These are phyloP conservation scores for Caenorhabditis panamensis DNA, from an alignment of 2,888 invertebrate species.

Conservation along the genomic window DNA sequence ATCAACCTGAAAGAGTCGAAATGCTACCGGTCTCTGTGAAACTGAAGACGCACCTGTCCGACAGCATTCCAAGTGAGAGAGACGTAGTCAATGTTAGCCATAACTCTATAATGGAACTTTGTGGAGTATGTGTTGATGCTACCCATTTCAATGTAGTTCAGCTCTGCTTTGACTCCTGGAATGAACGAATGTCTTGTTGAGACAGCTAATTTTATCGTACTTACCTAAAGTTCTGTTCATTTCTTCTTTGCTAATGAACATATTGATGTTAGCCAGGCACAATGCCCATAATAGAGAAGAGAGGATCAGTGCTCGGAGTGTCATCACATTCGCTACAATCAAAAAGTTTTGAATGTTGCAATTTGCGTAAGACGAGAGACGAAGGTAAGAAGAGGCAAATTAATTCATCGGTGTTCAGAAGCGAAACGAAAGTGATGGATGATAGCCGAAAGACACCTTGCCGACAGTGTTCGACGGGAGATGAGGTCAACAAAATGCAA, in stretches of 20 bases:
- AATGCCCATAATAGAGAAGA: constrained; percentile 29
- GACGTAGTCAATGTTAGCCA: constrained; percentile 73
- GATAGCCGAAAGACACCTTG: constrained; percentile 16
- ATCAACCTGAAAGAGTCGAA: constrained; percentile 36
- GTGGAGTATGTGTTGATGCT: constrained; percentile 77
- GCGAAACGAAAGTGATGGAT: constrained; percentile 50
- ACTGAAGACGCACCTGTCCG: constrained; percentile 64
- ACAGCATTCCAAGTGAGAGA: constrained; percentile 77
- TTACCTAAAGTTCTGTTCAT: constrained; percentile 80
- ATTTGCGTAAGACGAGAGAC: constrained; percentile 8
- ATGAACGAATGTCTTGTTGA: not conserved
- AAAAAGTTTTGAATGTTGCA: constrained; percentile 3
- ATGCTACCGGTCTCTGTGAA: too few relatives aligned
- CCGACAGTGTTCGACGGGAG: constrained; percentile 16
- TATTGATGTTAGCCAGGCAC: constrained; percentile 69
- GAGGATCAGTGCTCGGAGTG: constrained; percentile 22
- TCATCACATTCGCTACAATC: constrained; percentile 51
- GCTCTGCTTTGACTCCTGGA: constrained; percentile 77
- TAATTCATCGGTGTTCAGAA: constrained; percentile 53
- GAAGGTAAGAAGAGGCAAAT: constrained; percentile 21
- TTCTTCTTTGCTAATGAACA: constrained; percentile 78
- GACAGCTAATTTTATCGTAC: too few relatives aligned
- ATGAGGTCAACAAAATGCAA: constrained; percentile 50
- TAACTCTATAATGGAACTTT: constrained; percentile 77
- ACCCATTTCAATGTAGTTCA: constrained; percentile 78